Evolutionary conservation across 2,113 vertebrate genomes (phyloP).

Genomic region (Microtus ochrogaster): DNA sequence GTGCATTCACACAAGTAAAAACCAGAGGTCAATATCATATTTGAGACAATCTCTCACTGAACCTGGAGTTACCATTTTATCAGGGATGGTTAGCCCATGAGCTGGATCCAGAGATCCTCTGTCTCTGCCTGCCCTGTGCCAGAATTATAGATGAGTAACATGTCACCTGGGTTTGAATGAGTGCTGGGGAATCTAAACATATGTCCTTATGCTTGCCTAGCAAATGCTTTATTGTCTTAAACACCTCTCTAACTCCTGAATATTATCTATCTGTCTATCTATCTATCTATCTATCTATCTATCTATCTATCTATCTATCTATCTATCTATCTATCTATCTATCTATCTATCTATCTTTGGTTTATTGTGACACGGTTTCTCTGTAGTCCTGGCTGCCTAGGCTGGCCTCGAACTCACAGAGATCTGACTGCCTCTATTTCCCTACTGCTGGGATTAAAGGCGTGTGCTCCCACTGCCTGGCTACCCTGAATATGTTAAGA

Average conservation of each 20-base stretch:
- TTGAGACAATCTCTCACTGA: background rate
- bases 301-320: too few relatives aligned
- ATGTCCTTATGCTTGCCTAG: background rate
- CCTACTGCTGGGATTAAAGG: background rate
- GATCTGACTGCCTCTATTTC: background rate
- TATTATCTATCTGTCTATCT: too few relatives aligned
- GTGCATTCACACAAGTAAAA: background rate
- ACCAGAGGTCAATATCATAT: background rate
- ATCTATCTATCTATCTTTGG: too few relatives aligned
- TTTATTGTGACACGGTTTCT: background rate
- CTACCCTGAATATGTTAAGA: background rate
- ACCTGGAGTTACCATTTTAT: background rate
- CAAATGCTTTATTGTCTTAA: background rate
- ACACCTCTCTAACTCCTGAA: background rate
- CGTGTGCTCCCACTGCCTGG: background rate
- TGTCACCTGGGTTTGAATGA: background rate
- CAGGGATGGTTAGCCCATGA: background rate
- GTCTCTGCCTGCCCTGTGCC: background rate
- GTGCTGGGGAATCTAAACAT: background rate
- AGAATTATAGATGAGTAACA: background rate
- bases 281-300: too few relatives aligned
- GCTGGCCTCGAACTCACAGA: background rate
- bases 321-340: too few relatives aligned
- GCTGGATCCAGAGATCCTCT: background rate
- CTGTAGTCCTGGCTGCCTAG: background rate